Evolutionary conservation across 2,888 invertebrate genomes (phyloP).

Genomic region (Drosophila glabriapex): DNA sequence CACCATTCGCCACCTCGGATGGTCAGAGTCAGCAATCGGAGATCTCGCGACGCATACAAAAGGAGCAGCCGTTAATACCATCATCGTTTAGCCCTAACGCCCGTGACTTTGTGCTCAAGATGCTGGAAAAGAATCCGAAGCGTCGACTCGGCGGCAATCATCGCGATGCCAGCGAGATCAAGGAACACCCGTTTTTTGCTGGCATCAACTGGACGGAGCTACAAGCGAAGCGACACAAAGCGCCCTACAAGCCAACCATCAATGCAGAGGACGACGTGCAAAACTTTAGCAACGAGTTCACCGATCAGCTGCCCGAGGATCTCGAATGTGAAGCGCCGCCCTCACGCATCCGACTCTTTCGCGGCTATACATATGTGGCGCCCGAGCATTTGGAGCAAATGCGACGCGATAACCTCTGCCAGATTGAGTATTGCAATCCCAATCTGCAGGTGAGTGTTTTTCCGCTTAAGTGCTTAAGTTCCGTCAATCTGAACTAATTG

Average conservation of each 20-base stretch:
- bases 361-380: conserved; percentile 97
- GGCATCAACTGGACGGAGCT: conserved; percentile 94
- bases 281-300: conserved; percentile 99
- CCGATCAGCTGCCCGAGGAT: conserved; percentile 95
- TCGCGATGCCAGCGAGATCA: conserved; percentile 95
- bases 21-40: conserved; percentile 97
- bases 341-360: conserved; percentile 94
- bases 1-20: conserved; percentile 98
- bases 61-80: conserved; percentile 95
- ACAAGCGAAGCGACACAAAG: conserved; percentile 90
- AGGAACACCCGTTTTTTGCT: conserved; percentile 94
- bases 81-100: conserved; percentile 90
- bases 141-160: conserved; percentile 92
- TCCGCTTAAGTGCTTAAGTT: background rate
- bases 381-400: conserved; percentile 86
- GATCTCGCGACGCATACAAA: conserved; percentile 95
- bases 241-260: conserved; percentile 96
- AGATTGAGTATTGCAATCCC: conserved; percentile 78
- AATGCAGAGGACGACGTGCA: conserved; percentile 95
- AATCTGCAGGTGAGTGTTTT: conserved; percentile 67
- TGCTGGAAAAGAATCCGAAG: conserved; percentile 96
- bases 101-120: conserved; percentile 91
- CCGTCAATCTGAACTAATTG: background rate
- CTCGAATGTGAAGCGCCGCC: conserved; percentile 95
- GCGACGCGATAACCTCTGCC: conserved; percentile 59